Conservation (phyloP, 2,888 invertebrate genomes). For the Cheilosia urbana region DNA sequence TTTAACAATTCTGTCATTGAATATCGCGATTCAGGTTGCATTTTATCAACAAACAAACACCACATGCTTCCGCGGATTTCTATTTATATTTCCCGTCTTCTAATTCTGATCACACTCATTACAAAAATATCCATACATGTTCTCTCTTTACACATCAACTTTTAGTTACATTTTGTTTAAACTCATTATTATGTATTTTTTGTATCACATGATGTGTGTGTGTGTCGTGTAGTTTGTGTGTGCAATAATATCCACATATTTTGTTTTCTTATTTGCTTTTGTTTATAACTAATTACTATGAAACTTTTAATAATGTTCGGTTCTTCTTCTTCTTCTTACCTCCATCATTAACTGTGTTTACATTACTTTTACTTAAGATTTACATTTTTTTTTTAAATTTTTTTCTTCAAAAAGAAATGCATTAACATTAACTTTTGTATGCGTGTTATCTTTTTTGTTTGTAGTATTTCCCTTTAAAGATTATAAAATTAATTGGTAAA, state of each 20-base stretch:
- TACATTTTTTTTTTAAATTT: constrained; percentile 54
- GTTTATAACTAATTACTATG: constrained; percentile 70
- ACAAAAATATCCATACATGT: constrained; percentile 58
- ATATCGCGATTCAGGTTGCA: neutral
- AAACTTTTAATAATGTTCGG: constrained; percentile 65
- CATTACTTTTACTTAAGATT: constrained; percentile 53
- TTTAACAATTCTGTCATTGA: constrained; percentile 5
- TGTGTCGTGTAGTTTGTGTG: constrained; percentile 38
- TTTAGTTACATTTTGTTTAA: constrained; percentile 44
- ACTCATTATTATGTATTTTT: constrained; percentile 22
- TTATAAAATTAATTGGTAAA: constrained; percentile 70
- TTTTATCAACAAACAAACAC: neutral
- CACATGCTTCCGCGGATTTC: neutral
- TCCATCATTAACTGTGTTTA: constrained; percentile 27
- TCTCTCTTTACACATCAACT: constrained; percentile 53
- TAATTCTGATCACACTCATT: constrained; percentile 38
- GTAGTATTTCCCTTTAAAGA: constrained; percentile 44
- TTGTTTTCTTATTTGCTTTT: constrained; percentile 35
- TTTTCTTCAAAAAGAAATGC: constrained; percentile 63
- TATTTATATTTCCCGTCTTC: constrained; percentile 14
- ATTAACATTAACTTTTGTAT: constrained; percentile 68
- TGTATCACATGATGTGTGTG: constrained; percentile 70
- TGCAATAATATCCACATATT: constrained; percentile 69
- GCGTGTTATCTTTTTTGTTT: constrained; percentile 35
- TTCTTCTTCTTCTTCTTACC: neutral